These are phyloP conservation scores for Netelia virgata DNA, from an alignment of 2,888 invertebrate genomes.

Conservation along the genomic window DNA sequence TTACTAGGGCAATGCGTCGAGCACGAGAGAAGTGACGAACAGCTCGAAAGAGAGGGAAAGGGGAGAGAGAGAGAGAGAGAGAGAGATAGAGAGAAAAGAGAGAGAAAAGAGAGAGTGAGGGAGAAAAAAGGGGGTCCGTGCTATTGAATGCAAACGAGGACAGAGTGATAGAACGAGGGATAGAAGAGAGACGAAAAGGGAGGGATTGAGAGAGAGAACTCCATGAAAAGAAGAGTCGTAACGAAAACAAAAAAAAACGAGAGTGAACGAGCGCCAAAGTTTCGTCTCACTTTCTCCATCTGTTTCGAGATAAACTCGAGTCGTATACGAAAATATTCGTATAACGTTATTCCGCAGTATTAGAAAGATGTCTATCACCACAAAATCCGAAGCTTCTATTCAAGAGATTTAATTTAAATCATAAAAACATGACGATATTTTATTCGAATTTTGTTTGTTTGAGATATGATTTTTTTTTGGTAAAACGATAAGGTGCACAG, in stretches of 20 bases:
- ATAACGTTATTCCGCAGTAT: too few species aligned
- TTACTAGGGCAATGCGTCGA: conserved; percentile 55
- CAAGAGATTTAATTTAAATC: too few species aligned
- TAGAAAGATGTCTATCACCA: too few species aligned
- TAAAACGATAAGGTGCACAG: too few species aligned
- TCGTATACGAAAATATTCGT: too few species aligned
- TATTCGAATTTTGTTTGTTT: too few species aligned
- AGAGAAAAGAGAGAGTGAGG: conserved; percentile 43
- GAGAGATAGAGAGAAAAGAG: conserved; percentile 21
- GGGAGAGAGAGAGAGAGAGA: conserved; percentile 6
- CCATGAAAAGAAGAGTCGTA: conserved; percentile 52
- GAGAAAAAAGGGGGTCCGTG: conserved; percentile 21
- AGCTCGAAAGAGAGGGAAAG: conserved; percentile 47
- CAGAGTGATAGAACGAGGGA: conserved; percentile 46
- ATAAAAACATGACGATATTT: too few species aligned
- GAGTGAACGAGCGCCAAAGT: conserved; percentile 50
- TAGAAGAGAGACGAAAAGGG: conserved; percentile 47
- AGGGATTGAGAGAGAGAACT: conserved; percentile 43
- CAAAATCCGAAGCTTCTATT: too few species aligned
- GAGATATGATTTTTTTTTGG: too few species aligned
- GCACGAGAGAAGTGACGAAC: conserved; percentile 47
- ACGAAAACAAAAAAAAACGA: conserved; percentile 47
- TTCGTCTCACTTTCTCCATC: conserved; percentile 55
- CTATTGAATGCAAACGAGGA: conserved; percentile 65
- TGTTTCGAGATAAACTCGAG: not conserved